Percentiles rank a stretch among this genome's conserved stretches.
These are phyloP conservation scores for Zaprionus gabonicus DNA, from an alignment of 1,140 invertebrate genomes.

Conservation along the genomic window DNA sequence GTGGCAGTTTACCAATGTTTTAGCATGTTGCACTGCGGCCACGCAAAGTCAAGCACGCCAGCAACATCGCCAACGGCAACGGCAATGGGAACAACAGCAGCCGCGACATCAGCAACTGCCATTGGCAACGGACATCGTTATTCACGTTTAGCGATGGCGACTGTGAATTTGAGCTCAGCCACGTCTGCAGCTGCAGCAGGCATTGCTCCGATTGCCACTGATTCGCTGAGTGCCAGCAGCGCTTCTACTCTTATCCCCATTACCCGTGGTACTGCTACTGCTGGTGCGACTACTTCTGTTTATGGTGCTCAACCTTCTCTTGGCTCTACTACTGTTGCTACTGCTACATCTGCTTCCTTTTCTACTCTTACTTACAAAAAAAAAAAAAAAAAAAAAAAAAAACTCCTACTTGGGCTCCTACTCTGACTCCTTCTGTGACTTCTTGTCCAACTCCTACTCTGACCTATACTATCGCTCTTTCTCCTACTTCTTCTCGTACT, in stretches of 20 bases:
- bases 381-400: too few species aligned
- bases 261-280: not conserved
- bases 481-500: too few species aligned
- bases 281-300: not conserved
- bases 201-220: not conserved
- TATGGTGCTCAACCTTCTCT: not conserved
- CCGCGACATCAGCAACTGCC: conserved; percentile 1
- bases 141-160: conserved; percentile 6
- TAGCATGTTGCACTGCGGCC: conserved; percentile 47
- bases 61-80: conserved; percentile 16
- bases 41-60: conserved; percentile 13
- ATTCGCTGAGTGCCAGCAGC: not conserved
- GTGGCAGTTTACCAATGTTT: conserved; percentile 51
- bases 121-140: conserved; percentile 14
- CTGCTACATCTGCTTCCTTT: not conserved
- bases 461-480: too few species aligned
- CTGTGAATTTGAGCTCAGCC: conserved; percentile 1
- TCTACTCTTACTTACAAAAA: too few species aligned
- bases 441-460: too few species aligned
- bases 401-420: too few species aligned
- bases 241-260: not conserved
- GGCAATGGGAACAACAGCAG: not conserved
- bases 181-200: not conserved
- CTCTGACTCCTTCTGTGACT: too few species aligned
- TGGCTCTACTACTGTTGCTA: not conserved